Percentiles rank a stretch among this genome's conserved stretches.
Evolutionary conservation across 2,888 invertebrate genomes (phyloP).

Genomic region (Gastrophysa polygoni): DNA sequence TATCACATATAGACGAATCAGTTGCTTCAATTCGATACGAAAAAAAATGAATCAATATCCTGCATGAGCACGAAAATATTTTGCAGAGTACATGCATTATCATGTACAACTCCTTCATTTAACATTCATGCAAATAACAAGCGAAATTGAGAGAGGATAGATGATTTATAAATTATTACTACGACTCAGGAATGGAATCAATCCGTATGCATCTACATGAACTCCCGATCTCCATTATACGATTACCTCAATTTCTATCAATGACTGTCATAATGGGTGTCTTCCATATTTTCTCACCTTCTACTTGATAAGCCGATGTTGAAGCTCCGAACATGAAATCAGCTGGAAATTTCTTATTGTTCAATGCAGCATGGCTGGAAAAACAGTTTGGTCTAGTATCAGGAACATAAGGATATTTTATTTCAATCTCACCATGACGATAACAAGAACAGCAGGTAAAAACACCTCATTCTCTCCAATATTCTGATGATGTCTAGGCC

Average conservation of each 20-base stretch:
- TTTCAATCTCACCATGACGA: background rate
- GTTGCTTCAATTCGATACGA: too few species aligned
- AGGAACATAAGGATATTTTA: background rate
- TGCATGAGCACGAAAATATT: too few species aligned
- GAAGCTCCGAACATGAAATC: conserved; percentile 50
- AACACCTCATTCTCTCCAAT: background rate
- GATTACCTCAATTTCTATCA: background rate
- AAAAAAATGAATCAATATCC: too few species aligned
- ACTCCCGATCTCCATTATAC: background rate
- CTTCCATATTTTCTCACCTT: conserved; percentile 53
- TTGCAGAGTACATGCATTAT: too few species aligned
- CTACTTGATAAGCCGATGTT: conserved; percentile 60
- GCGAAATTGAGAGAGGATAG: too few species aligned
- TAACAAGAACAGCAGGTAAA: background rate
- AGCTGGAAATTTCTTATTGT: conserved; percentile 34
- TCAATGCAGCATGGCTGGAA: conserved; percentile 6
- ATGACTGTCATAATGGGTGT: too few species aligned
- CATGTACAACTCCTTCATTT: too few species aligned
- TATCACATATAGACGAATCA: too few species aligned
- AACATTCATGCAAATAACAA: too few species aligned
- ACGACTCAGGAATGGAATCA: too few species aligned
- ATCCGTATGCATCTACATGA: too few species aligned
- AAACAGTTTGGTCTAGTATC: background rate
- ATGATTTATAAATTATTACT: too few species aligned
- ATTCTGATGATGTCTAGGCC: background rate